Base-by-base conservation (phyloP, 2,113 vertebrate species). In the Copsychus sechellarum region DNA sequence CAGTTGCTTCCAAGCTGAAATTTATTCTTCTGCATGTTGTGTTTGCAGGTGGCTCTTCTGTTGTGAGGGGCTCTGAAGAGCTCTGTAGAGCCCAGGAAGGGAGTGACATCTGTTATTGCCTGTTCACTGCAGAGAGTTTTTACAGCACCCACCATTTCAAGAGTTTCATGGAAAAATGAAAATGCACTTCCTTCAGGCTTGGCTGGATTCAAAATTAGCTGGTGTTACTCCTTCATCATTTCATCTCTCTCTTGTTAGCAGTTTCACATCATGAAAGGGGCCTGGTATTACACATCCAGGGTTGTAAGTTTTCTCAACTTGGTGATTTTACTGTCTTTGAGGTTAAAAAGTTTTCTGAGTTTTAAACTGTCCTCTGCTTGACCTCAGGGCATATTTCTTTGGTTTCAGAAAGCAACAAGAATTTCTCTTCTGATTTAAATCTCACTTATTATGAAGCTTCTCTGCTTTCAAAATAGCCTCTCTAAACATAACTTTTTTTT, bases 141-240 rank as follows among this genome's bases (percentile, higher is more conserved):
- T 81, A 29, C 25, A 95, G 60, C 72, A 84, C 26, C 47, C 36
- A 45, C 69, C 1, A 14, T 64, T 92, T 84, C 80, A 81, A 21
- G 42, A 79, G 64, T 48, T 81, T 78, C 33, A 54, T 36, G 25
- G 38, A 74, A 94, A 66, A 17, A 71, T 36, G 56, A 84, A 91
- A 92, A 84, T 84, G 83, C 78, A 28, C 40, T 79, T 92, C 80
- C 77, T 92, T 92, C 83, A 92, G 83, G 56, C 60, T 92, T 93
- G 60, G 7, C 48, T 92, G 25, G 53, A 65, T 86, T 86, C 31
- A 91, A 93, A 94, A 95, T 92, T 78, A 93, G 19, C 33, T 62
- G 33, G 38, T 94, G 34, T 43, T 90, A 40, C 64, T 88, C 47
- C 64, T 91, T 81, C 53, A 79, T 84, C 29, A 81, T 33, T 77